phyloP scores from a whole-genome alignment of 2,113 vertebrate genomes.

The Thermophis baileyi region DNA sequence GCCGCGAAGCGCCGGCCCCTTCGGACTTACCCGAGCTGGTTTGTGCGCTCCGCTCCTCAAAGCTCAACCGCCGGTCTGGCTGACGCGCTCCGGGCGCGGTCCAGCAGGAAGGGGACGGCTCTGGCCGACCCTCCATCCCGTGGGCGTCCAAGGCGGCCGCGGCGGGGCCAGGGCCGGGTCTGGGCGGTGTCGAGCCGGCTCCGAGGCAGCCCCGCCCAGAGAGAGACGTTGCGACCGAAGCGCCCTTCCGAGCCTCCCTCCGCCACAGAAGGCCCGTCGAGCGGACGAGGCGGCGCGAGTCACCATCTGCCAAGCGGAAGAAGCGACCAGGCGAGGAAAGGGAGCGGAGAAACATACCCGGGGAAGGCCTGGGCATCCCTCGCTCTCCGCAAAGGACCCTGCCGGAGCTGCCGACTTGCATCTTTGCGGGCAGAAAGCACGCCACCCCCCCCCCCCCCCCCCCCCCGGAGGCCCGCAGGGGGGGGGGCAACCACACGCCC shows the following conservation, averaged over 20 bases:
- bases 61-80: not conserved
- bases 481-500: too few relatives aligned
- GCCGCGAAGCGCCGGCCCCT: not conserved
- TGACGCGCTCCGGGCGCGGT: not conserved
- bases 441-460: too few relatives aligned
- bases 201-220: not conserved
- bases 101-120: slow-evolving; percentile 14
- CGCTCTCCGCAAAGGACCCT: not conserved
- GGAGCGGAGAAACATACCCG: not conserved
- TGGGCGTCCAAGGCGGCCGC: not conserved
- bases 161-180: not conserved
- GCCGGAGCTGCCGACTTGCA: not conserved
- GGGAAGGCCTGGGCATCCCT: not conserved
- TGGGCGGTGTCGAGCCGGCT: not conserved
- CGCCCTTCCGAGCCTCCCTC: not conserved
- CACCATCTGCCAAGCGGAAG: not conserved
- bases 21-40: not conserved
- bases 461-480: too few relatives aligned
- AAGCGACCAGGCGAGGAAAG: not conserved
- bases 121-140: slow-evolving; percentile 5
- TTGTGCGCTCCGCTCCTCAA: not conserved
- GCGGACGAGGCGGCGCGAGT: not conserved
- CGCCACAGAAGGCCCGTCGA: not conserved
- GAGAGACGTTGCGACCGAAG: not conserved
- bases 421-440: not conserved